phyloP scores from a whole-genome alignment of 1,140 invertebrate species.

The Dreissena polymorpha region DNA sequence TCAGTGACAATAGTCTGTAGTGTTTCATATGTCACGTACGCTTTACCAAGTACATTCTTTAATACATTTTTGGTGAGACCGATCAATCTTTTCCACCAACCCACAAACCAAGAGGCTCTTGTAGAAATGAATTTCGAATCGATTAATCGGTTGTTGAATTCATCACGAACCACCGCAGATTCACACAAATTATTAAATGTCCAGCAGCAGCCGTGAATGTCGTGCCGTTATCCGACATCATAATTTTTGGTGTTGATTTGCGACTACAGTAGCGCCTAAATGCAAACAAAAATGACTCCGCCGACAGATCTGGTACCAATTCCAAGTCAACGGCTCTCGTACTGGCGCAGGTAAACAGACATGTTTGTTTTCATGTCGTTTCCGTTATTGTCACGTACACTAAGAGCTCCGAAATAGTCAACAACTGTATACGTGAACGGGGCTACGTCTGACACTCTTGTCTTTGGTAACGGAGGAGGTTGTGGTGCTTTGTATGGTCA shows the following conservation, averaged over 20 bases:
- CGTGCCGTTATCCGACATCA: conserved; percentile 46
- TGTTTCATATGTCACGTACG: conserved; percentile 59
- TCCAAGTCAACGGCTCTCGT: conserved; percentile 39
- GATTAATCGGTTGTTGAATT: not conserved
- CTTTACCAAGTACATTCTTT: conserved; percentile 68
- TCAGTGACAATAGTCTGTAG: conserved; percentile 66
- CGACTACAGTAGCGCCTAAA: conserved; percentile 43
- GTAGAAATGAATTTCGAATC: conserved; percentile 41
- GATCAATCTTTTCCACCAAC: conserved; percentile 78
- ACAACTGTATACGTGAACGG: conserved; percentile 27
- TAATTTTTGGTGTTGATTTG: conserved; percentile 17
- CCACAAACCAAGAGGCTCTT: conserved; percentile 78
- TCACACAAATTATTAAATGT: conserved; percentile 13
- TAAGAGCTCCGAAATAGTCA: not conserved
- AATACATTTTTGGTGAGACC: conserved; percentile 64
- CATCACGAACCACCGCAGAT: not conserved
- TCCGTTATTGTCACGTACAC: not conserved
- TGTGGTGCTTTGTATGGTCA: no score
- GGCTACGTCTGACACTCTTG: no score
- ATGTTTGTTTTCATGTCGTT: not conserved
- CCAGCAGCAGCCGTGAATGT: conserved; percentile 9
- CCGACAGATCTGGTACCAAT: conserved; percentile 30
- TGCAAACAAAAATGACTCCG: conserved; percentile 32
- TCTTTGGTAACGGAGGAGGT: no score
- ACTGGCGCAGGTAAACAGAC: conserved; percentile 8